These are phyloP conservation scores for Holothuria glaberrima DNA, from an alignment of 35 echinoderm and acorn worm species.

Conservation along the genomic window DNA sequence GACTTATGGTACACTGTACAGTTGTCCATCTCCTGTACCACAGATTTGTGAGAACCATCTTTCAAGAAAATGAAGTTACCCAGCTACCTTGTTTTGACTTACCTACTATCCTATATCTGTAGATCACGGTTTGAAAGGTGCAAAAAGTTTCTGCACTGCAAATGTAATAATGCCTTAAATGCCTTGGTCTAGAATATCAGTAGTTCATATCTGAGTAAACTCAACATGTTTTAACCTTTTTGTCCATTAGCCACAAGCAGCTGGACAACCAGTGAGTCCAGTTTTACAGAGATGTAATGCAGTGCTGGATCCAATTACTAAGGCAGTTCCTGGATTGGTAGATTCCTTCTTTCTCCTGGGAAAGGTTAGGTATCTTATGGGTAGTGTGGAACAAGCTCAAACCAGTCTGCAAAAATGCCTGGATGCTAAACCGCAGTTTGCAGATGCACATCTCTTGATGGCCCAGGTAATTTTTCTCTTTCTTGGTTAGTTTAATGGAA, in stretches of 20 bases:
- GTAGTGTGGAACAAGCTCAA: conserved; percentile 85
- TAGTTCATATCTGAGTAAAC: too few species aligned
- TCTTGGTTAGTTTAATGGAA: too few species aligned
- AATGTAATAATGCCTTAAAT: too few species aligned
- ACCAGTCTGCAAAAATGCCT: conserved; percentile 89
- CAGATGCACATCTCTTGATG: conserved; percentile 97
- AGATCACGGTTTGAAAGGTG: too few species aligned
- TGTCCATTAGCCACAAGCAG: conserved; percentile 70
- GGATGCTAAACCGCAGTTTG: conserved; percentile 86
- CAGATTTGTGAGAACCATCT: too few species aligned
- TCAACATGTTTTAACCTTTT: not conserved
- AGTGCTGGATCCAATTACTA: conserved; percentile 86
- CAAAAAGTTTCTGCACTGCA: too few species aligned
- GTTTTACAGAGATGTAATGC: conserved; percentile 73
- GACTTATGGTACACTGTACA: too few species aligned
- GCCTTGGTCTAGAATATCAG: too few species aligned
- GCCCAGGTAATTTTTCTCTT: conserved; percentile 75
- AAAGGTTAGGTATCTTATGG: conserved; percentile 81
- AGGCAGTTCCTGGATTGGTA: conserved; percentile 88
- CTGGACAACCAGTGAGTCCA: conserved; percentile 81
- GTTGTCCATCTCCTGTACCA: too few species aligned
- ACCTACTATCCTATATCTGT: too few species aligned
- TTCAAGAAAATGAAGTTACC: too few species aligned
- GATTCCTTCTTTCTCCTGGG: conserved; percentile 82
- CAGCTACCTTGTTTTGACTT: too few species aligned